Evolutionary conservation across 1,140 invertebrate species (phyloP).

Genomic region (Drosophila subpulchrella): DNA sequence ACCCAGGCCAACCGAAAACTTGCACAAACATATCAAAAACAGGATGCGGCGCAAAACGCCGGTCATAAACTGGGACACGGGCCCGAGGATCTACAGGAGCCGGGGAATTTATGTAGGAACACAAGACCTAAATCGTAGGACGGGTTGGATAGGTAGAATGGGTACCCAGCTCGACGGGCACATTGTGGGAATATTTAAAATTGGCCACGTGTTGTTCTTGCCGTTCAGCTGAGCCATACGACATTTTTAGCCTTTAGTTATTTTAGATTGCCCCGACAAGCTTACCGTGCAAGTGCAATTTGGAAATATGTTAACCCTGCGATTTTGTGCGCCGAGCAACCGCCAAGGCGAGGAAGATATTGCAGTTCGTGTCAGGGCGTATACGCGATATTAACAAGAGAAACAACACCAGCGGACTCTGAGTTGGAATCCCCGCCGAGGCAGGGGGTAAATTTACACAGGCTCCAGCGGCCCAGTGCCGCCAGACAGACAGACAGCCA

Average conservation of each 20-base stretch:
- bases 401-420: slow-evolving; percentile 22
- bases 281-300: slow-evolving; percentile 54
- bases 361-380: slow-evolving; percentile 43
- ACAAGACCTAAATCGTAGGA: slow-evolving; percentile 4
- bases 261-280: slow-evolving; percentile 44
- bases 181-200: slow-evolving; percentile 75
- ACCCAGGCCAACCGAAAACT: slow-evolving; percentile 54
- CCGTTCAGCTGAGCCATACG: slow-evolving; percentile 25
- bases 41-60: slow-evolving; percentile 64
- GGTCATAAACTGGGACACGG: slow-evolving; percentile 63
- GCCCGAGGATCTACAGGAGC: slow-evolving; percentile 3
- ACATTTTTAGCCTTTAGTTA: slow-evolving; percentile 49
- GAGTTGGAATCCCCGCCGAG: slow-evolving; percentile 14
- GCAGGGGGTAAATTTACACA: slow-evolving; percentile 43
- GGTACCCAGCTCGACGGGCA: slow-evolving; percentile 26
- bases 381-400: slow-evolving; percentile 44
- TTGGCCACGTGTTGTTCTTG: slow-evolving; percentile 51
- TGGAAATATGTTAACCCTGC: slow-evolving; percentile 52
- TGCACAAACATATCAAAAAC: slow-evolving; percentile 72
- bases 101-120: slow-evolving; percentile 10
- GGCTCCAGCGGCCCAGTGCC: slow-evolving; percentile 36
- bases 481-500: slow-evolving; percentile 40
- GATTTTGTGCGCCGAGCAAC: slow-evolving; percentile 36
- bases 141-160: background rate
- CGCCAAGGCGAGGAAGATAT: slow-evolving; percentile 33